Conservation (phyloP, 2,888 invertebrate genomes). For the Trichacis sp. region DNA sequence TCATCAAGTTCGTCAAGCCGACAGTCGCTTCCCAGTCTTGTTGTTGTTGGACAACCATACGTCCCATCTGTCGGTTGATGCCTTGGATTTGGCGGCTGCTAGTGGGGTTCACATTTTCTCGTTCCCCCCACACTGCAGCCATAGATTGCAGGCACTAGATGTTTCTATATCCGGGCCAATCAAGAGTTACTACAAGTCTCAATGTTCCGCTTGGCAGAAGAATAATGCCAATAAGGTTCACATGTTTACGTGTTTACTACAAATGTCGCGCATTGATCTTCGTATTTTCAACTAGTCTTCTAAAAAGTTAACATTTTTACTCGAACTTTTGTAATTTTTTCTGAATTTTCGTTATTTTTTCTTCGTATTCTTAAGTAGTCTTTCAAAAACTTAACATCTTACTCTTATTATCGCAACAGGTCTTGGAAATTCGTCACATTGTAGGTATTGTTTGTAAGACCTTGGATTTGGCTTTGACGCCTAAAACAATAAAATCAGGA, state of each 20-base stretch:
- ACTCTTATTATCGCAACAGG: background rate
- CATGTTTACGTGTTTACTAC: too few species aligned
- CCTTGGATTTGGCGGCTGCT: conserved; percentile 48
- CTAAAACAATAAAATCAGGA: background rate
- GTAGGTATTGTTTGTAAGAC: background rate
- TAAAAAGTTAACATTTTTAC: too few species aligned
- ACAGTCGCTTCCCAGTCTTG: conserved; percentile 5
- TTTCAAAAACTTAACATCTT: too few species aligned
- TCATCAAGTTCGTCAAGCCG: conserved; percentile 18
- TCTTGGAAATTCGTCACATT: background rate
- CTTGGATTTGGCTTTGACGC: background rate
- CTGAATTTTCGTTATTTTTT: too few species aligned
- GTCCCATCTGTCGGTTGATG: conserved; percentile 37
- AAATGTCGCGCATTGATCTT: too few species aligned
- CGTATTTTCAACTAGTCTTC: too few species aligned
- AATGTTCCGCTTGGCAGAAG: background rate
- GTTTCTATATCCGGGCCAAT: conserved; percentile 10
- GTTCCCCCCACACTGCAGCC: conserved; percentile 45
- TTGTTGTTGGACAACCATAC: conserved; percentile 39
- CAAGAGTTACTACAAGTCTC: background rate
- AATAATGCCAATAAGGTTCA: background rate
- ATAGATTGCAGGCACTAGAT: conserved; percentile 16
- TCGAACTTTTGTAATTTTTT: too few species aligned
- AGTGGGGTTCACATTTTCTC: conserved; percentile 50
- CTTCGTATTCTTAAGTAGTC: too few species aligned